A percentile compares a stretch with the other conserved stretches of the same genome.
Conservation (phyloP, 2,797 vertebrate species). For the Neosilurus mollespiculum region DNA sequence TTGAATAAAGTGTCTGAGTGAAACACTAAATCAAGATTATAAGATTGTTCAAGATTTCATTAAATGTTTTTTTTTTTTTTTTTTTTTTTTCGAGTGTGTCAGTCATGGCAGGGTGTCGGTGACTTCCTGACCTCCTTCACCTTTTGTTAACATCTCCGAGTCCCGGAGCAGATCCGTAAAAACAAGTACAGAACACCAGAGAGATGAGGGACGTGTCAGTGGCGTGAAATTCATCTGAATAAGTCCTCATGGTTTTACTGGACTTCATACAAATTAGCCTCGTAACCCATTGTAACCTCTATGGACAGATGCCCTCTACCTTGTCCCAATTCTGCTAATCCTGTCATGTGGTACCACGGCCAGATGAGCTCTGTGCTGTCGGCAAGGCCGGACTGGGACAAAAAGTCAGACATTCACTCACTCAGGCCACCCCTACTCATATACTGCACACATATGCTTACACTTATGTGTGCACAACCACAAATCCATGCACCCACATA, state of each 20-base stretch:
- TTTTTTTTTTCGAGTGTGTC: slow-evolving; percentile 21
- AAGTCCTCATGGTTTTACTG: neutral
- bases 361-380: no score
- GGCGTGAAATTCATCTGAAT: neutral
- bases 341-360: no score
- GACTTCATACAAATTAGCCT: neutral
- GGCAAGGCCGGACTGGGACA: no score
- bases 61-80: slow-evolving; percentile 2
- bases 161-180: neutral
- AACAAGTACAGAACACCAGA: neutral
- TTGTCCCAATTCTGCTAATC: neutral
- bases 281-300: no score
- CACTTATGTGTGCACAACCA: no score
- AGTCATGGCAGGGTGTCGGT: neutral
- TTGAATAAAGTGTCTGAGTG: slow-evolving; percentile 17
- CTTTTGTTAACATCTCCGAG: neutral
- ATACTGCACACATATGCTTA: no score
- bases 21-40: slow-evolving; percentile 29
- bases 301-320: neutral
- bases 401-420: no score
- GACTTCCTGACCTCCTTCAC: slow-evolving; percentile 4
- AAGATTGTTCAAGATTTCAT: slow-evolving; percentile 7
- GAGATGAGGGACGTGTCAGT: neutral
- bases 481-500: no score
- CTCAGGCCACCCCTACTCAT: no score